phyloP scores from a whole-genome alignment of 2,888 invertebrate species.

The Cistogaster globosa region DNA sequence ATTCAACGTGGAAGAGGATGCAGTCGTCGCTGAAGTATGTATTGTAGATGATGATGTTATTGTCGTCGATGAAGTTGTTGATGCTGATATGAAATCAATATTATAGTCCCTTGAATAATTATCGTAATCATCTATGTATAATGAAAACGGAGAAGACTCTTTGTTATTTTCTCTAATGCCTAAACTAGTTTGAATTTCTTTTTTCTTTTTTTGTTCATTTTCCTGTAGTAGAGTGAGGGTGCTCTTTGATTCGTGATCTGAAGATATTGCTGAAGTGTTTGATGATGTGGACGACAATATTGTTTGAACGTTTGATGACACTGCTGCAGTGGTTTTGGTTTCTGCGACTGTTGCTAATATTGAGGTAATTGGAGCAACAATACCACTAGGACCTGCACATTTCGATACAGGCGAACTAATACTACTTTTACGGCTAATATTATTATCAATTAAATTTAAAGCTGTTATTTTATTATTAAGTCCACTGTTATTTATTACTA shows the following conservation, averaged over 20 bases:
- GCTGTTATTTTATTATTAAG: constrained; percentile 42
- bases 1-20: constrained; percentile 47
- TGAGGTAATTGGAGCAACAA: constrained; percentile 55
- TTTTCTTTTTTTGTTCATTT: not conserved
- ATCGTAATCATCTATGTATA: constrained; percentile 19
- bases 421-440: constrained; percentile 48
- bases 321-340: constrained; percentile 30
- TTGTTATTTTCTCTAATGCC: not conserved
- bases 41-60: constrained; percentile 73
- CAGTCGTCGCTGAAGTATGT: constrained; percentile 58
- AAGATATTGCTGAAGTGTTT: constrained; percentile 27
- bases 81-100: constrained; percentile 19
- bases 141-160: constrained; percentile 7
- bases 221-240: not conserved
- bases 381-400: constrained; percentile 46
- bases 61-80: constrained; percentile 70
- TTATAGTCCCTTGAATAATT: constrained; percentile 64
- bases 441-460: constrained; percentile 61
- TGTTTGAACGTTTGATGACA: constrained; percentile 6
- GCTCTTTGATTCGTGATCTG: not conserved
- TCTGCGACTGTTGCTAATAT: constrained; percentile 32
- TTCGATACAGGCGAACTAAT: constrained; percentile 44
- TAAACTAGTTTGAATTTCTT: not conserved
- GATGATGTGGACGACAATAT: not conserved
- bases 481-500: constrained; percentile 49